A percentile compares a stretch with the other conserved stretches of the same genome.
These are phyloP conservation scores for Edolisoma coerulescens DNA, from an alignment of 2,113 vertebrate genomes.

Conservation along the genomic window DNA sequence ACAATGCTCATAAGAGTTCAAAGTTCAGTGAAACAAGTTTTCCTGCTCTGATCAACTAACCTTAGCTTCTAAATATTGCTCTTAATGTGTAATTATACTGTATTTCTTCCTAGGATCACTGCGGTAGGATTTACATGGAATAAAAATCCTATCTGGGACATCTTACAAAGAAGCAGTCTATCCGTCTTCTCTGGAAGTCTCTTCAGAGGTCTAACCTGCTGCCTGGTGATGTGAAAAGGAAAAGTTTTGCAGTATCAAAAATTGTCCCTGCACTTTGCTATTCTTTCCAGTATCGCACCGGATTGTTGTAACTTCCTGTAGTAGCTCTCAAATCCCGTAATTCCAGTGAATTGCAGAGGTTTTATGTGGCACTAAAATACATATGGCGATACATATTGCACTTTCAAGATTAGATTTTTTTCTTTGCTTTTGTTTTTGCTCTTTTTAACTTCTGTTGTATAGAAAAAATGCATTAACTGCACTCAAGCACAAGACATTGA, in stretches of 20 bases:
- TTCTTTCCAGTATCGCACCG: background rate
- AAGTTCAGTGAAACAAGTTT: background rate
- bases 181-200: background rate
- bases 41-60: background rate
- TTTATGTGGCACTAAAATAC: background rate
- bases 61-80: background rate
- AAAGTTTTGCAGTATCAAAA: background rate
- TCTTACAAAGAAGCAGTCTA: background rate
- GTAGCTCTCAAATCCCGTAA: background rate
- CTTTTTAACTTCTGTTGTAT: background rate
- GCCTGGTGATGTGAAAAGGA: background rate
- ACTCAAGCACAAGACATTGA: background rate
- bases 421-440: background rate
- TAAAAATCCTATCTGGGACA: background rate
- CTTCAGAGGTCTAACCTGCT: background rate
- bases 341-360: background rate
- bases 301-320: background rate
- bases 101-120: background rate
- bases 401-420: background rate
- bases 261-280: background rate
- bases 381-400: background rate
- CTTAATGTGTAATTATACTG: background rate
- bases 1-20: background rate
- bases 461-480: background rate
- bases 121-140: background rate